These are phyloP conservation scores for Coptodon bakossiorum DNA, from an alignment of 2,113 vertebrate species.

Conservation along the genomic window DNA sequence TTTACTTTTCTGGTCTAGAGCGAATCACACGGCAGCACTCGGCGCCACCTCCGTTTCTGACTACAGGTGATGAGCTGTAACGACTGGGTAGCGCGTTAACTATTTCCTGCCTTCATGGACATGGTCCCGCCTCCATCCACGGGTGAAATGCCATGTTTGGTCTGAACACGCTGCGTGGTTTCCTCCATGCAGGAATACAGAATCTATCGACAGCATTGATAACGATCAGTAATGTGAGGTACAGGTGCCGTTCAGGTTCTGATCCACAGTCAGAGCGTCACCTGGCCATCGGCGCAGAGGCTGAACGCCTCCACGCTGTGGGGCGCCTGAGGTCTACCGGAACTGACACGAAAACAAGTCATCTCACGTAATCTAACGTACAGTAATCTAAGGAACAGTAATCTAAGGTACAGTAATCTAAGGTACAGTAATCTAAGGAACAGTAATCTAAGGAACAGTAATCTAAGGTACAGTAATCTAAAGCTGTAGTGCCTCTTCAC, in stretches of 20 bases:
- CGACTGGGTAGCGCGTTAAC: background rate
- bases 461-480: accelerated
- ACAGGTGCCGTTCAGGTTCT: background rate
- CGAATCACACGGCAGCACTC: background rate
- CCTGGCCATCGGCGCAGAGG: background rate
- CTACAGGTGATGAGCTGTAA: background rate
- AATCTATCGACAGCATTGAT: background rate
- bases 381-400: accelerated
- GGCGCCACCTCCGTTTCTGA: background rate
- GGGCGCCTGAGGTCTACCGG: background rate
- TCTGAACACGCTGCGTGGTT: background rate
- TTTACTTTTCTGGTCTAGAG: background rate
- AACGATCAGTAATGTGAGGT: background rate
- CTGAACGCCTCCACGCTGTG: background rate
- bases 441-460: accelerated
- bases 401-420: accelerated
- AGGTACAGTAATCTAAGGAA: accelerated
- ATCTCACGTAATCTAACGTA: background rate
- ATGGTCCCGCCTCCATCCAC: background rate
- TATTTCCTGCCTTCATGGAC: background rate
- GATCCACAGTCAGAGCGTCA: background rate
- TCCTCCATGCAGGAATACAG: background rate
- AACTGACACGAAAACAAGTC: background rate
- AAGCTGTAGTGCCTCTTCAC: too few species aligned
- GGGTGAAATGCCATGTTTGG: background rate